Evolutionary conservation across 2,113 vertebrate genomes (phyloP).

Genomic region (Brachypteracias leptosomus): DNA sequence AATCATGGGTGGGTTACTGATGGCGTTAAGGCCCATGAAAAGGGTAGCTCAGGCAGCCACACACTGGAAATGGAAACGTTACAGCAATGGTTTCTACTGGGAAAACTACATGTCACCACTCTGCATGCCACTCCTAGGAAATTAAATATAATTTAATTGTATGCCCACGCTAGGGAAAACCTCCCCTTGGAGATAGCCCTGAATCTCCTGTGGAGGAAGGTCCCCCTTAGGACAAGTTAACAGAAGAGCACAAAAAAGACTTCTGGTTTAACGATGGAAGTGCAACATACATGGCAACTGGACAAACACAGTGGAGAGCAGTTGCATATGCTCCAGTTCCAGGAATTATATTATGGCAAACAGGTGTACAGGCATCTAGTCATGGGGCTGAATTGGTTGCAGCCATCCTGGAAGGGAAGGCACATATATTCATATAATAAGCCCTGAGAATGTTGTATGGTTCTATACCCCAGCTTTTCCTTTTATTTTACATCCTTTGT

Average conservation of each 20-base stretch:
- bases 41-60: background rate
- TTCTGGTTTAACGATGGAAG: background rate
- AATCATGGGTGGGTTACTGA: background rate
- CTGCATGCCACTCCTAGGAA: background rate
- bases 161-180: background rate
- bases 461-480: background rate
- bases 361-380: background rate
- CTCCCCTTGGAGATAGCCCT: background rate
- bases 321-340: background rate
- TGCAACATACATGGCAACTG: background rate
- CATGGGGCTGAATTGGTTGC: background rate
- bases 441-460: background rate
- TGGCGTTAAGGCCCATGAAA: background rate
- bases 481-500: background rate
- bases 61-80: background rate
- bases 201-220: too few relatives aligned
- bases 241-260: background rate
- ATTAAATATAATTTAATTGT: too few relatives aligned
- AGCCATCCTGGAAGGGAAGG: background rate
- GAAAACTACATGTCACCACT: background rate
- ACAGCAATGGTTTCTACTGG: background rate
- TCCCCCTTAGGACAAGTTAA: background rate
- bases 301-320: background rate
- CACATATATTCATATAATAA: background rate
- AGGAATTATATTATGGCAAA: background rate